phyloP scores from a whole-genome alignment of 2,113 vertebrate genomes.

The Mastomys natalensis region DNA sequence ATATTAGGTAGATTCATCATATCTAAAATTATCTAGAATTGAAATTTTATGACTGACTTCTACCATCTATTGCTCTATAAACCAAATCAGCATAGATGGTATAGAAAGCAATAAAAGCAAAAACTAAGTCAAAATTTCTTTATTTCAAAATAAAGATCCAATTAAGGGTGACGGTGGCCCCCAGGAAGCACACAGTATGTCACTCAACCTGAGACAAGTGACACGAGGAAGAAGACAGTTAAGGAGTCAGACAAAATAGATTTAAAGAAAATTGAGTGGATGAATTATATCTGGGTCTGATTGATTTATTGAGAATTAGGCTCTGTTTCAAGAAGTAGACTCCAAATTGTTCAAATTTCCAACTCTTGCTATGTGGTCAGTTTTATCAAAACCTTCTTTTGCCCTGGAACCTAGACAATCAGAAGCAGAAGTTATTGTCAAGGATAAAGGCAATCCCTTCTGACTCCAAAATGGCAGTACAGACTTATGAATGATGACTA shows the following conservation, averaged over 20 bases:
- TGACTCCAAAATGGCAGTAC: not conserved
- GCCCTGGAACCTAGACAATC: not conserved
- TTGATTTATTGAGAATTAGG: not conserved
- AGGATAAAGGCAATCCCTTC: not conserved
- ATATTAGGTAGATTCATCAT: not conserved
- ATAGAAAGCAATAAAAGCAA: constrained; percentile 26
- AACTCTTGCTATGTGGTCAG: not conserved
- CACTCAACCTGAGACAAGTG: not conserved
- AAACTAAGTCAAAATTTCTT: not conserved
- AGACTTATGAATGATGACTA: not conserved
- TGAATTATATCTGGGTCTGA: not conserved
- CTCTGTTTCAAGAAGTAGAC: not conserved
- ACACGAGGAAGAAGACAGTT: not conserved
- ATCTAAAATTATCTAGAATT: not conserved
- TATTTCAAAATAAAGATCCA: not conserved
- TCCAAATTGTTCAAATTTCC: not conserved
- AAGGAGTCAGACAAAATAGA: not conserved
- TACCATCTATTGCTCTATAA: not conserved
- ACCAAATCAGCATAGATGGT: not conserved
- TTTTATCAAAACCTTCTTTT: not conserved
- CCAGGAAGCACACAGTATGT: not conserved
- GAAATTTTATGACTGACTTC: not conserved
- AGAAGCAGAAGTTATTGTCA: not conserved
- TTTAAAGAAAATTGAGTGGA: constrained; percentile 21
- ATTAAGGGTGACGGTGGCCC: not conserved